A percentile compares a stretch with the other conserved stretches of the same genome.
These are phyloP conservation scores for Psittacus erithacus DNA, from an alignment of 2,113 vertebrate genomes.

Conservation along the genomic window DNA sequence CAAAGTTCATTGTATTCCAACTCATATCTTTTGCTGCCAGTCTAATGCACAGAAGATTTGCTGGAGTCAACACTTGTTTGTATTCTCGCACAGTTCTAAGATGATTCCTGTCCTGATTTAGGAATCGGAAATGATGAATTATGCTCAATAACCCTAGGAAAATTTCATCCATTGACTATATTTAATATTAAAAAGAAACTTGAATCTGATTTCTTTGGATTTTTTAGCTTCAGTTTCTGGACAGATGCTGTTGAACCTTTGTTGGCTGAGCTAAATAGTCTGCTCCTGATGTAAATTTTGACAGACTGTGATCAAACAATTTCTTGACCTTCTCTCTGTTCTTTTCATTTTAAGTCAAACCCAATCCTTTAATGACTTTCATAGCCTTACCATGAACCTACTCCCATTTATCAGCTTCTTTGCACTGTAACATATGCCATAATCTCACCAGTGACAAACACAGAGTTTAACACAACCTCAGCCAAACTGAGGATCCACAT, in stretches of 20 bases:
- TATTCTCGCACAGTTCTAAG: background rate
- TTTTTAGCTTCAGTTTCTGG: background rate
- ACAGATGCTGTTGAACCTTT: background rate
- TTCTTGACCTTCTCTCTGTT: background rate
- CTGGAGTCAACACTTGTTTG: background rate
- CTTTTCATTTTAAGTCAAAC: background rate
- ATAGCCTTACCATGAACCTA: background rate
- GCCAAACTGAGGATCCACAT: background rate
- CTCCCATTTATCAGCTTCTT: background rate
- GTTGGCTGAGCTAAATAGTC: background rate
- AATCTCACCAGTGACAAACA: background rate
- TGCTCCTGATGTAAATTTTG: background rate
- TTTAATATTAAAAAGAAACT: background rate
- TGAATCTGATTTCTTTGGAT: background rate
- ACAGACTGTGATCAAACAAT: background rate
- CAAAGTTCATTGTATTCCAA: background rate
- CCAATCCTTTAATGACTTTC: background rate
- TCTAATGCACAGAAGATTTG: background rate
- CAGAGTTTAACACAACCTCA: background rate
- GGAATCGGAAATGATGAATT: background rate
- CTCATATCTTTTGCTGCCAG: background rate
- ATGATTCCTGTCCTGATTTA: background rate
- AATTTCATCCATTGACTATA: background rate
- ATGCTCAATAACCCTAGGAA: background rate
- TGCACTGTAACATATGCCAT: background rate